Percentiles rank a stretch among this genome's conserved stretches.
Evolutionary conservation across 2,797 vertebrate species (phyloP).

Genomic region (Melanotaenia trifasciata): DNA sequence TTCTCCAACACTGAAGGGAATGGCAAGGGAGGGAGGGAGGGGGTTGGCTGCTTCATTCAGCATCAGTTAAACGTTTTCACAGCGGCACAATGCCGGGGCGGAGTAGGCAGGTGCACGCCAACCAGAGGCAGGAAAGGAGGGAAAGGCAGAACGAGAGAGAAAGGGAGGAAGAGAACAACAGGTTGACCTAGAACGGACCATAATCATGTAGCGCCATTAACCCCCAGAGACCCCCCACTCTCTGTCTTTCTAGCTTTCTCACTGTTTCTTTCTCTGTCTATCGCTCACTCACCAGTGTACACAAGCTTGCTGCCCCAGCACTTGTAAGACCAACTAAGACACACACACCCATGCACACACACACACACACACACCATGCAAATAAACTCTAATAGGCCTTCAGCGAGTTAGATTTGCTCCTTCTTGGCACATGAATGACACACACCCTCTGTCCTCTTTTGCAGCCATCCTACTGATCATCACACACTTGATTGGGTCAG

Average conservation of each 20-base stretch:
- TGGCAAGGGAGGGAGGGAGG: constrained; percentile 42
- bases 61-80: constrained; percentile 98
- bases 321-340: constrained; percentile 66
- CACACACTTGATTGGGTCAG: constrained; percentile 85
- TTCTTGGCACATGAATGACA: constrained; percentile 51
- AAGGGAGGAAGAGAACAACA: constrained; percentile 80
- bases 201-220: constrained; percentile 98
- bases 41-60: constrained; percentile 83
- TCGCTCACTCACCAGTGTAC: constrained; percentile 59
- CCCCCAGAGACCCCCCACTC: constrained; percentile 89
- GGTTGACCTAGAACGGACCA: constrained; percentile 96
- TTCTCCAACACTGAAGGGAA: constrained; percentile 75
- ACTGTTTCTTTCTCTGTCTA: constrained; percentile 79
- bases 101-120: constrained; percentile 83
- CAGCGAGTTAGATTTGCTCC: constrained; percentile 43
- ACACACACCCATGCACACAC: neutral
- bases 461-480: constrained; percentile 82
- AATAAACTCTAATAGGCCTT: constrained; percentile 34
- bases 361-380: neutral
- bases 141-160: constrained; percentile 61
- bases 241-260: constrained; percentile 72
- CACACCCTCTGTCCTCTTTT: constrained; percentile 42
- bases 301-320: constrained; percentile 62
- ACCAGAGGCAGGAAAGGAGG: constrained; percentile 74
- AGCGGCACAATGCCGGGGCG: constrained; percentile 87